Evolutionary conservation across 2,113 vertebrate species (phyloP).

Genomic region (Beaufortia kweichowensis): DNA sequence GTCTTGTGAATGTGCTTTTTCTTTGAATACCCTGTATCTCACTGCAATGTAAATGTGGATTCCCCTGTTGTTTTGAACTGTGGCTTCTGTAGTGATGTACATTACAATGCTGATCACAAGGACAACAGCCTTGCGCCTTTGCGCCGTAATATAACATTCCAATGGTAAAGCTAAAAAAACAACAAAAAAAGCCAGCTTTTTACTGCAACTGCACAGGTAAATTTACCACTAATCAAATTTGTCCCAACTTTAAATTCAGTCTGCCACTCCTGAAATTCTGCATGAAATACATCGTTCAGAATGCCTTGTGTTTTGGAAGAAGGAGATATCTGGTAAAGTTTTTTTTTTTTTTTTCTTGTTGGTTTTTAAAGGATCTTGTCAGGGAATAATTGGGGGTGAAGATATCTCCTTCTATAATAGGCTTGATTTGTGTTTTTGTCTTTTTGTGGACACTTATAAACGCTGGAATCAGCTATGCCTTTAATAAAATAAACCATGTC

Average conservation of each 20-base stretch:
- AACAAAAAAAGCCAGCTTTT: conserved; percentile 45
- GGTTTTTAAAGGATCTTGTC: conserved; percentile 25
- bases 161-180: conserved; percentile 50
- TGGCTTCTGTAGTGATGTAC: conserved; percentile 38
- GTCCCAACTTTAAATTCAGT: conserved; percentile 59
- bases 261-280: conserved; percentile 62
- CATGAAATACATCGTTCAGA: conserved; percentile 77
- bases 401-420: conserved; percentile 69
- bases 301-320: conserved; percentile 60
- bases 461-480: conserved; percentile 89
- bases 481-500: conserved; percentile 88
- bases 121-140: conserved; percentile 50
- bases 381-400: conserved; percentile 50
- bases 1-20: conserved; percentile 28
- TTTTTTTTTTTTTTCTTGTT: not conserved
- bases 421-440: conserved; percentile 83
- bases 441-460: conserved; percentile 83
- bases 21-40: conserved; percentile 11
- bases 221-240: conserved; percentile 58
- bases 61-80: conserved; percentile 8
- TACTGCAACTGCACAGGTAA: conserved; percentile 35
- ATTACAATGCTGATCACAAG: conserved; percentile 35
- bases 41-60: conserved; percentile 34
- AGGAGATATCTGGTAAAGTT: conserved; percentile 53
- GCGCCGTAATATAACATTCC: conserved; percentile 77